Evolutionary conservation across 1,140 invertebrate species (phyloP).

Genomic region (Brachionus sp.): DNA sequence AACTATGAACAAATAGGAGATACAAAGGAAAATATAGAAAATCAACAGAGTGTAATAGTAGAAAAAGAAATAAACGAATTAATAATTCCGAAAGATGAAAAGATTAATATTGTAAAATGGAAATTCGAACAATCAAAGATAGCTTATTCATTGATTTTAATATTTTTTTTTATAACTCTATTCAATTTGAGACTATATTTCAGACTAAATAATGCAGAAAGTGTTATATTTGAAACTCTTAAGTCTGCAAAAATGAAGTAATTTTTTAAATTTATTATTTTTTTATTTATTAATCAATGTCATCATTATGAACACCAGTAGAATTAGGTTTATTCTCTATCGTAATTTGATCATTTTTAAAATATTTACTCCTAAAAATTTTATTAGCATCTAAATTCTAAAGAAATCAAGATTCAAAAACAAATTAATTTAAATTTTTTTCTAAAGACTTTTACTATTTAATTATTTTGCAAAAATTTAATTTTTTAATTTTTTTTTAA

Average conservation of each 20-base stretch:
- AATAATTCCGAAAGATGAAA: not conserved
- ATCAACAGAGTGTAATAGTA: not conserved
- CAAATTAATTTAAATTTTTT: not conserved
- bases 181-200: conserved; percentile 31
- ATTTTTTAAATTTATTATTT: not conserved
- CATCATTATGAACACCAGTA: too few species aligned
- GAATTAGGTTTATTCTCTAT: too few species aligned
- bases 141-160: not conserved
- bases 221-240: not conserved
- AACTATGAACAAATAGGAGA: not conserved
- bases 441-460: not conserved
- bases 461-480: not conserved
- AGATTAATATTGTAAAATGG: not conserved
- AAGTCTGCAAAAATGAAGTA: not conserved
- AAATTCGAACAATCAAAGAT: not conserved
- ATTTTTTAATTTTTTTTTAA: too few species aligned
- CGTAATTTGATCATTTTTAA: too few species aligned
- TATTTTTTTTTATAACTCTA: not conserved
- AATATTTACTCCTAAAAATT: too few species aligned
- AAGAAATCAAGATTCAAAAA: too few species aligned
- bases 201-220: conserved; percentile 9
- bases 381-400: too few species aligned
- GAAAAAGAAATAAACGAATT: not conserved
- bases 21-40: not conserved
- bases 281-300: too few species aligned